These are phyloP conservation scores for Drosophila neutralis DNA, from an alignment of 2,888 invertebrate species.

Conservation along the genomic window DNA sequence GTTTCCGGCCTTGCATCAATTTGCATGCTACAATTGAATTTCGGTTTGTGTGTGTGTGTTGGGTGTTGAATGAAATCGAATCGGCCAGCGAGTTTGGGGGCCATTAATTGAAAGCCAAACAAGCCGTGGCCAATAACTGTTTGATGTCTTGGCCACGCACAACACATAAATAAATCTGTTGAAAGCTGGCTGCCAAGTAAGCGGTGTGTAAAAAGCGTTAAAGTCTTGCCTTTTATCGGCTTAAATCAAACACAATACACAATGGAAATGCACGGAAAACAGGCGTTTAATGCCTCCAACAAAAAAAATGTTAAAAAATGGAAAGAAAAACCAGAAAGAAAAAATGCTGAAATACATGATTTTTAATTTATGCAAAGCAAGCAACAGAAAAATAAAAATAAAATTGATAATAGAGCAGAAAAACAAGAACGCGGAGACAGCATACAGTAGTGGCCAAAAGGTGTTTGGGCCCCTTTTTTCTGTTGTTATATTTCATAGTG, in stretches of 20 bases:
- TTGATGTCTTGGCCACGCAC: constrained; percentile 68
- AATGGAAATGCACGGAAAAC: constrained; percentile 50
- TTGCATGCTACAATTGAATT: constrained; percentile 67
- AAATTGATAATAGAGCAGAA: constrained; percentile 64
- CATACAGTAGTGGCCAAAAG: constrained; percentile 64
- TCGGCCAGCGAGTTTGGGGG: constrained; percentile 6
- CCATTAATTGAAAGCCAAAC: constrained; percentile 70
- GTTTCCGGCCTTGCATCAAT: constrained; percentile 52
- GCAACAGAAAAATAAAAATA: constrained; percentile 16
- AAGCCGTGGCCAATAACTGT: constrained; percentile 63
- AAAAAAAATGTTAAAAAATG: constrained; percentile 1
- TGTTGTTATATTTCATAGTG: constrained; percentile 15
- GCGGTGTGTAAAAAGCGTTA: constrained; percentile 71
- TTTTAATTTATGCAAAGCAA: constrained; percentile 73
- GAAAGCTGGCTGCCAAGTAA: constrained; percentile 40
- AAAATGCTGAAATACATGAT: constrained; percentile 58
- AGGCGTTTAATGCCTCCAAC: constrained; percentile 66
- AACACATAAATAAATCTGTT: constrained; percentile 68
- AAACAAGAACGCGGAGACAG: not conserved
- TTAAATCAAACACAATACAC: constrained; percentile 73
- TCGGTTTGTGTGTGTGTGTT: constrained; percentile 1
- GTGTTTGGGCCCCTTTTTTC: constrained; percentile 47
- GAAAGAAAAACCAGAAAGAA: not conserved
- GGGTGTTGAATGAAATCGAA: constrained; percentile 15
- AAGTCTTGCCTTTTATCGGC: constrained; percentile 74